Evolutionary conservation across 2,797 vertebrate genomes (phyloP).

Genomic region (Steatocranus sp.): DNA sequence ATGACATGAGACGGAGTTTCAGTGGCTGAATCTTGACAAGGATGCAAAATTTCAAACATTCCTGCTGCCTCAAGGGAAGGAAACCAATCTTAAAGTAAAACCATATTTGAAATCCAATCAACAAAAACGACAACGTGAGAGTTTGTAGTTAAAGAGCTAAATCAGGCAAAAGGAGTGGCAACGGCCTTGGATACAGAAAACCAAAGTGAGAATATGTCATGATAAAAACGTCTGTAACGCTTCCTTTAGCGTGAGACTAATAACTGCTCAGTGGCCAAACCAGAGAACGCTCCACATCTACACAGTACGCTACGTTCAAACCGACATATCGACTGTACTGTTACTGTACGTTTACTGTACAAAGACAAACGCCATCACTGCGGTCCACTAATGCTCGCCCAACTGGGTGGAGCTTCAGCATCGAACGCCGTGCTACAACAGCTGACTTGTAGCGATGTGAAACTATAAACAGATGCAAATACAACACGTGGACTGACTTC

Average conservation of each 20-base stretch:
- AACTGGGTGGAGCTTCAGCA: background rate
- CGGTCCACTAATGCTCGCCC: constrained; percentile 4
- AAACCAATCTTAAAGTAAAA: background rate
- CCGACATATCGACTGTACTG: constrained; percentile 29
- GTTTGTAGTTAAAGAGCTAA: background rate
- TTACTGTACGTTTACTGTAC: constrained; percentile 49
- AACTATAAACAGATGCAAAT: background rate
- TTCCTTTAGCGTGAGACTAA: background rate
- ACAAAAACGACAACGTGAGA: background rate
- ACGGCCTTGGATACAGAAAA: background rate
- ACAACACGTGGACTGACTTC: background rate
- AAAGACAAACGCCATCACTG: constrained; percentile 39
- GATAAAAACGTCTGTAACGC: background rate
- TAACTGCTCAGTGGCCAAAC: constrained; percentile 17
- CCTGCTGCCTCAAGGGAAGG: background rate
- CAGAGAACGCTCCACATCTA: constrained; percentile 36
- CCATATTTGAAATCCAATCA: background rate
- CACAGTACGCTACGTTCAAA: constrained; percentile 17
- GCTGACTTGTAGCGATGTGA: background rate
- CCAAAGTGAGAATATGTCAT: background rate
- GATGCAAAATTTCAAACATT: background rate
- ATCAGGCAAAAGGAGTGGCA: background rate
- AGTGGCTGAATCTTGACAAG: background rate
- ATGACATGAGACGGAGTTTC: background rate
- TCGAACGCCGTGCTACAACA: background rate